Conservation (phyloP, 1,140 invertebrate genomes). For the Aphaenogaster floridana region DNA sequence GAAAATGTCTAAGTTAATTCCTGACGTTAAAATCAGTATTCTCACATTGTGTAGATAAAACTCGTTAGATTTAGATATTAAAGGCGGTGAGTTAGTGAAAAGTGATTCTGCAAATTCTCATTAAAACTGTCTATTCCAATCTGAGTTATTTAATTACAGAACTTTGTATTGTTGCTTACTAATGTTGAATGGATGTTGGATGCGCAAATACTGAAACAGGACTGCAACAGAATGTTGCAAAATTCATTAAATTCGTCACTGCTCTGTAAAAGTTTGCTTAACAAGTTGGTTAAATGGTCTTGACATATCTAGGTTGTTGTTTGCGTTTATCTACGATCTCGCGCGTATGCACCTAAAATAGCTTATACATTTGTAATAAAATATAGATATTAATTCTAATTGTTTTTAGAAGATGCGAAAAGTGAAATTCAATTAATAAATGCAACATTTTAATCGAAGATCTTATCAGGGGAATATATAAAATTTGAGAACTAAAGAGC, state of each 20-base stretch:
- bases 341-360: no score
- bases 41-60: background rate
- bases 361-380: background rate
- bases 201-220: slow-evolving; percentile 26
- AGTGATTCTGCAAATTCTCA: background rate
- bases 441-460: background rate
- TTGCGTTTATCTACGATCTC: background rate
- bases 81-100: background rate
- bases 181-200: slow-evolving; percentile 7
- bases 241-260: slow-evolving; percentile 38
- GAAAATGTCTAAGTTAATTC: background rate
- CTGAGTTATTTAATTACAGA: slow-evolving; percentile 17
- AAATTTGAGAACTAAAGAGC: background rate
- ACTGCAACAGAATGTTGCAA: slow-evolving; percentile 9
- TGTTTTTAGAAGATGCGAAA: background rate
- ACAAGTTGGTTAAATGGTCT: slow-evolving; percentile 43
- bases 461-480: background rate
- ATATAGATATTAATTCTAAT: background rate
- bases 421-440: background rate
- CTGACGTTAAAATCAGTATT: background rate
- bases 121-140: slow-evolving; percentile 22
- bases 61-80: background rate
- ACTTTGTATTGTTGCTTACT: slow-evolving; percentile 1
- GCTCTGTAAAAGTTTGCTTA: slow-evolving; percentile 47
- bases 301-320: background rate